Percentiles rank a stretch among this genome's conserved stretches.
Conservation (phyloP, 2,113 vertebrate species). For the Cottus gobio region DNA sequence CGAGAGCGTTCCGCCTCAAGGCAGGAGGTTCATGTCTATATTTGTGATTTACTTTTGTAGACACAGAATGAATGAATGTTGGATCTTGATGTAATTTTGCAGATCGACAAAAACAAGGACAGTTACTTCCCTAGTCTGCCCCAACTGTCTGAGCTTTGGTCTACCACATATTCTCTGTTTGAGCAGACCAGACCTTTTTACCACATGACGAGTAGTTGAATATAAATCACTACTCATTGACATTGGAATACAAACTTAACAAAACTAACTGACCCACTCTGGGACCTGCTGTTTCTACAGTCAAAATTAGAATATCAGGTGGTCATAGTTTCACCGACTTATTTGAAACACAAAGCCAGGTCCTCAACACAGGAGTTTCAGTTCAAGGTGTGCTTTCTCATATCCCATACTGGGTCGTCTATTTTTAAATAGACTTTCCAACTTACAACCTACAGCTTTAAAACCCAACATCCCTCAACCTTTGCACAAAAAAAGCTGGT, state of each 20-base stretch:
- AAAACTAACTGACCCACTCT: background rate
- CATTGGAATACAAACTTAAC: background rate
- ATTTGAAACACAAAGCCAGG: constrained; percentile 14
- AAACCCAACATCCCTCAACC: background rate
- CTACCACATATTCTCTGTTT: constrained; percentile 66
- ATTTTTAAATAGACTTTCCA: constrained; percentile 17
- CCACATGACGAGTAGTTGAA: constrained; percentile 57
- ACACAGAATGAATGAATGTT: constrained; percentile 11
- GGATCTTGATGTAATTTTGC: constrained; percentile 39
- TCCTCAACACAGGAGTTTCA: constrained; percentile 61
- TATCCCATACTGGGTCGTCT: constrained; percentile 56
- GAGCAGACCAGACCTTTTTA: constrained; percentile 26
- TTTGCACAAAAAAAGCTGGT: constrained; percentile 1
- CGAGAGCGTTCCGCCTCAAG: background rate
- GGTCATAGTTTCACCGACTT: constrained; percentile 13
- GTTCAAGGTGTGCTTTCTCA: constrained; percentile 73
- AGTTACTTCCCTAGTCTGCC: constrained; percentile 67
- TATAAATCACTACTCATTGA: background rate
- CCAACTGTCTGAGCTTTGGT: constrained; percentile 59
- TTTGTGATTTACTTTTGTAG: background rate
- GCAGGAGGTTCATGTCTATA: background rate
- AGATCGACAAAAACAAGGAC: constrained; percentile 39
- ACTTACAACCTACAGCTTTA: constrained; percentile 1
- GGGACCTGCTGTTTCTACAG: constrained; percentile 27
- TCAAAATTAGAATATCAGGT: constrained; percentile 4